Conservation (phyloP, 2,113 vertebrate species). For the Uria aalge region DNA sequence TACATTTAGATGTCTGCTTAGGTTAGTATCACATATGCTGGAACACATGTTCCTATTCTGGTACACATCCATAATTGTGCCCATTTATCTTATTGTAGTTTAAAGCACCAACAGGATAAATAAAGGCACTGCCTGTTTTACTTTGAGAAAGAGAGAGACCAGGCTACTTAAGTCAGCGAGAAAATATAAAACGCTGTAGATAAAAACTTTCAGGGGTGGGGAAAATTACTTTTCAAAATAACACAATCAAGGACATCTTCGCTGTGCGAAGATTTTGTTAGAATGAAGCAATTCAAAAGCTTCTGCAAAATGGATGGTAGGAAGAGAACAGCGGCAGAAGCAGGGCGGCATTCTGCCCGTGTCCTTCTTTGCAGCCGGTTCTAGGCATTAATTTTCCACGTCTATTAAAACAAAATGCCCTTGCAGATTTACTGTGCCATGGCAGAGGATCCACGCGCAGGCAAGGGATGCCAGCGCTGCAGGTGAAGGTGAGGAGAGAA, state of each 20-base stretch:
- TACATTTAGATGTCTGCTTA: conserved; percentile 57
- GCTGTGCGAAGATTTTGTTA: neutral
- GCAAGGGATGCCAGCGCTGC: neutral
- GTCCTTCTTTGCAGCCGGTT: neutral
- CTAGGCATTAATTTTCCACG: neutral
- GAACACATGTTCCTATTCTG: conserved; percentile 72
- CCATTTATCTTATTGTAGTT: conserved; percentile 69
- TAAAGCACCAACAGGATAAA: conserved; percentile 61
- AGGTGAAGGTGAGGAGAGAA: neutral
- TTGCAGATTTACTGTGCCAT: neutral
- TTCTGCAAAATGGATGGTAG: neutral
- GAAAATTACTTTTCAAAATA: conserved; percentile 9
- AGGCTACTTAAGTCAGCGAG: conserved; percentile 30
- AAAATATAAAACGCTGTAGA: neutral
- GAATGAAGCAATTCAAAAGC: neutral
- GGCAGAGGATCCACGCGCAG: neutral
- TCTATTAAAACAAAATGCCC: neutral
- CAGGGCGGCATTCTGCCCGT: neutral
- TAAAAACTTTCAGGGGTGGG: conserved; percentile 43
- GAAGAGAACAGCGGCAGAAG: neutral
- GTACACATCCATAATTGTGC: conserved; percentile 57
- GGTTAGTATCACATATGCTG: conserved; percentile 70
- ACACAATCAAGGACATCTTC: neutral
- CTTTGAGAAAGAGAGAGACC: conserved; percentile 7
- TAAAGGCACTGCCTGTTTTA: neutral